phyloP scores from a whole-genome alignment of 2,888 invertebrate genomes.

The Matsumyia berberina region DNA sequence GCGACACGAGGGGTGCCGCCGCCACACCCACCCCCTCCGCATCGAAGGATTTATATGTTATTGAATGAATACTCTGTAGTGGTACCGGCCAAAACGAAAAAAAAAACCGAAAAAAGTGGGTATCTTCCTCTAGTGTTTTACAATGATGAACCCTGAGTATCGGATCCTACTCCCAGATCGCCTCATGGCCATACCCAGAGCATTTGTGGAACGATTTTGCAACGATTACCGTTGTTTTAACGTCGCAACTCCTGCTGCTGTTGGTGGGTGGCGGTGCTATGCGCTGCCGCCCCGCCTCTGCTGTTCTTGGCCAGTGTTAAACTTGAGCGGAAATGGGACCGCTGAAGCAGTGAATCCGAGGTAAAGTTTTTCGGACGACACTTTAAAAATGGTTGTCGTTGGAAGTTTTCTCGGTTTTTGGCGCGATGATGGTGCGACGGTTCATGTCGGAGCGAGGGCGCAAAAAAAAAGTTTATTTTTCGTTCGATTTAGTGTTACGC shows the following conservation, averaged over 20 bases:
- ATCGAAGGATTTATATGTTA: constrained; percentile 72
- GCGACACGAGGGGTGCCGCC: constrained; percentile 4
- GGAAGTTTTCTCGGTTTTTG: constrained; percentile 25
- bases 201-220: constrained; percentile 75
- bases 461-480: constrained; percentile 69
- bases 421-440: neutral
- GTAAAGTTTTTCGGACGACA: constrained; percentile 74
- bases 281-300: constrained; percentile 13
- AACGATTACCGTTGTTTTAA: constrained; percentile 75
- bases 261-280: constrained; percentile 29
- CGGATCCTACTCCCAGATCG: constrained; percentile 60
- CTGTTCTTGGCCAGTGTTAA: constrained; percentile 67
- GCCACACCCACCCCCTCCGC: constrained; percentile 8
- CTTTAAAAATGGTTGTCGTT: constrained; percentile 70
- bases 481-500: constrained; percentile 76
- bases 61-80: constrained; percentile 63
- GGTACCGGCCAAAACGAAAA: constrained; percentile 27
- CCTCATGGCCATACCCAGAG: constrained; percentile 70
- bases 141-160: constrained; percentile 70
- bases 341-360: constrained; percentile 57
- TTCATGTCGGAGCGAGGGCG: constrained; percentile 19
- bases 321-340: constrained; percentile 44
- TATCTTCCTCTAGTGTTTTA: constrained; percentile 67
- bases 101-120: constrained; percentile 46
- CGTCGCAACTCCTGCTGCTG: constrained; percentile 43